Evolutionary conservation across 2,888 invertebrate genomes (phyloP).

Genomic region (Synergus umbraculus): DNA sequence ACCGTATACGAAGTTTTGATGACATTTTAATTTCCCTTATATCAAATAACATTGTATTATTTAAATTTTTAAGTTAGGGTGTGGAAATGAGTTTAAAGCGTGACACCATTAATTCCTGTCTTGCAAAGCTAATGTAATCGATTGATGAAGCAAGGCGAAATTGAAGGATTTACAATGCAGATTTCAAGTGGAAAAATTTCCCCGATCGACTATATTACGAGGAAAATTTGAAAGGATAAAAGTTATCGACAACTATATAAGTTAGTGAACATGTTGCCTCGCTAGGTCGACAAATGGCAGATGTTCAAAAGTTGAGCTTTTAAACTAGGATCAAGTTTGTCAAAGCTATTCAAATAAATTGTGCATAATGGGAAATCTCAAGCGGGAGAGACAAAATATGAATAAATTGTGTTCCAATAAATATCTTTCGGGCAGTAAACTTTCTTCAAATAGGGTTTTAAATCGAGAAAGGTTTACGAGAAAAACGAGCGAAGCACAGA

Average conservation of each 20-base stretch:
- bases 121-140: constrained; percentile 23
- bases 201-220: constrained; percentile 1
- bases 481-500: not conserved
- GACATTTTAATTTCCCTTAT: too few relatives aligned
- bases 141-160: constrained; percentile 17
- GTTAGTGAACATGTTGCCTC: constrained; percentile 5
- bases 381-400: not conserved
- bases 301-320: constrained; percentile 20
- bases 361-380: not conserved
- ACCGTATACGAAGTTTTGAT: too few relatives aligned
- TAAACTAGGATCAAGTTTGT: constrained; percentile 25
- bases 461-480: not conserved
- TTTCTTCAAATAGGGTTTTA: not conserved
- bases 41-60: too few relatives aligned
- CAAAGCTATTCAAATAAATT: constrained; percentile 16
- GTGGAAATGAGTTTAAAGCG: not conserved
- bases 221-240: constrained; percentile 26
- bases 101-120: not conserved
- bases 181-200: constrained; percentile 1
- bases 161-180: constrained; percentile 17
- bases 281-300: not conserved
- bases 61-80: not conserved
- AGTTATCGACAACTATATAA: constrained; percentile 18
- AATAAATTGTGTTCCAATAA: not conserved
- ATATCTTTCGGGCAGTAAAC: not conserved